Evolutionary conservation across 2,797 vertebrate species (phyloP).

Genomic region (Microcaecilia unicolor): DNA sequence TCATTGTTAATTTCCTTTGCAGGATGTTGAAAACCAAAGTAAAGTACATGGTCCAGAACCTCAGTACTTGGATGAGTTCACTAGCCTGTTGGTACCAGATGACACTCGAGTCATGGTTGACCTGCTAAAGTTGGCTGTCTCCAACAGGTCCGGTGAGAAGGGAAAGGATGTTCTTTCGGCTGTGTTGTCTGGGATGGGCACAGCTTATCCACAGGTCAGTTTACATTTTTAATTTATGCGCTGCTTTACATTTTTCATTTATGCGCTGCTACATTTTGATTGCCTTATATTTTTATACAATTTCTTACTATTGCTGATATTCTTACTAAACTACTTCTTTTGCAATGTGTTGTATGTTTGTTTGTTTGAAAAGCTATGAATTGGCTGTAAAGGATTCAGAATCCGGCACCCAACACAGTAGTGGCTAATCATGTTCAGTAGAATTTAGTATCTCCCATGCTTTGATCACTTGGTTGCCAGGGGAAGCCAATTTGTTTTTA

Average conservation of each 20-base stretch:
- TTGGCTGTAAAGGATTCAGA: no score
- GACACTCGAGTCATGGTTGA: slow-evolving; percentile 94
- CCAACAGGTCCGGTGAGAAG: slow-evolving; percentile 81
- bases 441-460: no score
- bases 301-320: not conserved
- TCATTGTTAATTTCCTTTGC: slow-evolving; percentile 5
- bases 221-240: not conserved
- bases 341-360: no score
- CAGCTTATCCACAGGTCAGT: slow-evolving; percentile 89
- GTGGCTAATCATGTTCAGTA: no score
- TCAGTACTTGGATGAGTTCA: slow-evolving; percentile 92
- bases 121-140: slow-evolving; percentile 88
- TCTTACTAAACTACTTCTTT: not conserved
- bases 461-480: no score
- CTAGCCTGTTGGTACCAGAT: slow-evolving; percentile 82
- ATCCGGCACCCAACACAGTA: no score
- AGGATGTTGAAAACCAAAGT: slow-evolving; percentile 90
- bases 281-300: not conserved
- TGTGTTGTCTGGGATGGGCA: slow-evolving; percentile 93
- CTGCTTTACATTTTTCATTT: not conserved
- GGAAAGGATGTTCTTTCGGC: slow-evolving; percentile 89
- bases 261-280: not conserved
- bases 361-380: no score
- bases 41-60: slow-evolving; percentile 85
- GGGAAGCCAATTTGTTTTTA: no score